These are phyloP conservation scores for Rotaria socialis DNA, from an alignment of 2,888 invertebrate genomes.

Conservation along the genomic window DNA sequence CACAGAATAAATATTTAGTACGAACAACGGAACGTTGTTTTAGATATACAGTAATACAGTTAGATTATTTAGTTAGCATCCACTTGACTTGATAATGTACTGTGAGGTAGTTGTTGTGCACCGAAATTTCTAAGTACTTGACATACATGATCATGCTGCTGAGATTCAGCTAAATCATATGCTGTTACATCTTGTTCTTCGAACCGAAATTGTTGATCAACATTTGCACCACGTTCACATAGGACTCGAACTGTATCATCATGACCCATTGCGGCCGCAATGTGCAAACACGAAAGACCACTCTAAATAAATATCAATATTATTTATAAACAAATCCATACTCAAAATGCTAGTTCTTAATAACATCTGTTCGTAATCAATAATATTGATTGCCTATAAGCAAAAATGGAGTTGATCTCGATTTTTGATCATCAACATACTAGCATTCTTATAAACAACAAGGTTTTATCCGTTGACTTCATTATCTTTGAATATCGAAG, in stretches of 20 bases:
- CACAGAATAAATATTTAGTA: not conserved
- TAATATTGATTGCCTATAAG: not conserved
- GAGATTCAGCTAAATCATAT: conserved; percentile 45
- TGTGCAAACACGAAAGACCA: conserved; percentile 46
- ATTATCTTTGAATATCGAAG: no score
- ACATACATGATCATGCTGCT: conserved; percentile 44
- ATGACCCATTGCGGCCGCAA: conserved; percentile 46
- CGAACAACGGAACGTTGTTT: conserved; percentile 2
- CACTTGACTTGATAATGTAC: not conserved
- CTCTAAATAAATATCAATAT: conserved; percentile 37
- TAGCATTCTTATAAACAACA: no score
- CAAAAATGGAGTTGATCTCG: not conserved
- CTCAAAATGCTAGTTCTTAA: not conserved
- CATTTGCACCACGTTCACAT: conserved; percentile 44
- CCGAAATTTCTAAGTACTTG: conserved; percentile 42
- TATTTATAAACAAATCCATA: not conserved
- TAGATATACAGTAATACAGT: not conserved
- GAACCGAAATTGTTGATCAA: conserved; percentile 45
- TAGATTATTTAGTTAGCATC: not conserved
- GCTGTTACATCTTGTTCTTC: conserved; percentile 46
- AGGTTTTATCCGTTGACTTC: no score
- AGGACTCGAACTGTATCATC: conserved; percentile 41
- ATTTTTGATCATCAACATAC: not conserved
- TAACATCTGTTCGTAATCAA: not conserved
- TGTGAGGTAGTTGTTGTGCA: not conserved